Percentiles rank a stretch among this genome's conserved stretches.
Evolutionary conservation across 2,888 invertebrate genomes (phyloP).

Genomic region (Dryadula phaetusa): DNA sequence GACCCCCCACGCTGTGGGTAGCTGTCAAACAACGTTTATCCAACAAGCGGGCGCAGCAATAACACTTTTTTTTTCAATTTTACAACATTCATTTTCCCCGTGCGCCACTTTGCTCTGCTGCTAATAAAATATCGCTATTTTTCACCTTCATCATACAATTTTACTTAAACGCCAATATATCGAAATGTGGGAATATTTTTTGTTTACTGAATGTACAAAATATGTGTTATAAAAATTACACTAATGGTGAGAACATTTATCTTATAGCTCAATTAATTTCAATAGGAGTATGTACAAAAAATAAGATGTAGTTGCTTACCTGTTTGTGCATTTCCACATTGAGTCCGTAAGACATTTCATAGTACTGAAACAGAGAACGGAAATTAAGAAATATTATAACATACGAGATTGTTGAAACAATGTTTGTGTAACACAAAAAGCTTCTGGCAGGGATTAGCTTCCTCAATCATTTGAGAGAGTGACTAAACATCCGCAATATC

Average conservation of each 20-base stretch:
- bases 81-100: constrained; percentile 61
- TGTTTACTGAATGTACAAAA: constrained; percentile 20
- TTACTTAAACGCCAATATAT: constrained; percentile 49
- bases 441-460: constrained; percentile 79
- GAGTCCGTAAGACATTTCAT: constrained; percentile 98
- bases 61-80: constrained; percentile 71
- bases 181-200: constrained; percentile 60
- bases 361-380: constrained; percentile 92
- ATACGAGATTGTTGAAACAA: constrained; percentile 56
- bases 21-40: constrained; percentile 78
- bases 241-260: not conserved
- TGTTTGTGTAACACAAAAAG: constrained; percentile 69
- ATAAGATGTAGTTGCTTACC: constrained; percentile 85
- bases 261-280: not conserved
- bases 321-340: constrained; percentile 99
- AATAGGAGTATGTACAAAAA: not conserved
- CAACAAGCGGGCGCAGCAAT: constrained; percentile 71
- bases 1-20: constrained; percentile 49
- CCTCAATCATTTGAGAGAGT: constrained; percentile 78
- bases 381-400: constrained; percentile 59
- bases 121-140: constrained; percentile 60
- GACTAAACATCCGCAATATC: constrained; percentile 81
- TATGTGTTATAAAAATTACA: not conserved
- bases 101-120: constrained; percentile 60
- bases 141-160: constrained; percentile 55